Evolutionary conservation across 1,140 invertebrate species (phyloP), one percentile per base, ranked within the genome.

Genomic region (Caenorhabditis latens): DNA sequence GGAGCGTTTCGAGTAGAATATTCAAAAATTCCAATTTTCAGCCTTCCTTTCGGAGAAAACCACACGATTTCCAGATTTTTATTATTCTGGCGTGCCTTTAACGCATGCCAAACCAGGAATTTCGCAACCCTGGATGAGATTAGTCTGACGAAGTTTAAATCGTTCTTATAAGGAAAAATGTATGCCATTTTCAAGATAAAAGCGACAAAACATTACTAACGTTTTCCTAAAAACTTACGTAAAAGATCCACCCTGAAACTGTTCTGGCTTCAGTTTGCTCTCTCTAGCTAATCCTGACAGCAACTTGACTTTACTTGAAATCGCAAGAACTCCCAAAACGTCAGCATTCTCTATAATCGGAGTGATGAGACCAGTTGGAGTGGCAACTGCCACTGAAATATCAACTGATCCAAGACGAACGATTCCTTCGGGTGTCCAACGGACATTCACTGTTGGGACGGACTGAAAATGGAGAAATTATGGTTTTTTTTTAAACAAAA

Each of bases 311-410:
- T 96, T 95, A 89, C 97, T 93, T 94, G 89, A 50, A 92, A 90
- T 84, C 8, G 53, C 58, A 21, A 84, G 24, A 32, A 86, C 82
- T 16, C 86, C 82, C 42, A 86, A 46, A 65, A 86, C 40, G 57
- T 86, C 86, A 14, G 97, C 98, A 91, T 95, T 95, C 93, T 97
- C 97, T 9, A 99, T 95, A 90, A 99, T 99, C 2, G 98, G 98
- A 3, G 98, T 99, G 58, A 99, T 98, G 5, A 99, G 94, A 9
- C 98, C 98, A 88, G 95, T 95, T 9, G 97, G 96, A 14, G 98
- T 99, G 71, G 96, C 97, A 1, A 99, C 98, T 24, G 98, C 98
- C 84, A 99, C 96, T 91, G 96, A 97, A 3, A 99, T 95, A 93
- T 99, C 98, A 14, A 99, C 97, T 91, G 95, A 95, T 42, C 50